Conservation (phyloP, 2,113 vertebrate genomes). For the Aldabrachelys gigantea region DNA sequence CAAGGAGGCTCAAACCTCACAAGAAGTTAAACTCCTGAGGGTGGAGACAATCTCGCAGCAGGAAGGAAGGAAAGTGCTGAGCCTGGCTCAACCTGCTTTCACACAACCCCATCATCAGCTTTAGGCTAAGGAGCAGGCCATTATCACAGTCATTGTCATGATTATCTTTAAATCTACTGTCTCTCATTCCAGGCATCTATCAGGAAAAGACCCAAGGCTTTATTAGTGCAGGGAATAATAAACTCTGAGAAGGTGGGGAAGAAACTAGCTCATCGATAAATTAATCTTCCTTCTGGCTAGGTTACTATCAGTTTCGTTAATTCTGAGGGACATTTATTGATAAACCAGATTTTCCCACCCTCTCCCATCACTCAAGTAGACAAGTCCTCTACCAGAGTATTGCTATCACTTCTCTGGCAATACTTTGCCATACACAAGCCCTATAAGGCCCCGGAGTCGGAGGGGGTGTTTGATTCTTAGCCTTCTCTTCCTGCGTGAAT, state of each 20-base stretch:
- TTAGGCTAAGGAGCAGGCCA: constrained; percentile 62
- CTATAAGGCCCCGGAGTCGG: constrained; percentile 13
- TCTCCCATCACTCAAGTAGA: constrained; percentile 61
- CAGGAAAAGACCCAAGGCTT: constrained; percentile 68
- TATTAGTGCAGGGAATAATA: constrained; percentile 68
- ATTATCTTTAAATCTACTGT: constrained; percentile 76
- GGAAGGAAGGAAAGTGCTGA: constrained; percentile 66
- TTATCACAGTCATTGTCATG: constrained; percentile 81
- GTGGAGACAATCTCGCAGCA: constrained; percentile 69
- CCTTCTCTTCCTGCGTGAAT: constrained; percentile 19
- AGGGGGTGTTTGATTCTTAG: constrained; percentile 24
- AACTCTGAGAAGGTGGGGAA: constrained; percentile 60
- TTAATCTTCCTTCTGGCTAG: constrained; percentile 63
- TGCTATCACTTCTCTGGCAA: constrained; percentile 30
- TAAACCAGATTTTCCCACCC: constrained; percentile 62
- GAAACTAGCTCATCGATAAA: constrained; percentile 71
- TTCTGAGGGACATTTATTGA: constrained; percentile 78
- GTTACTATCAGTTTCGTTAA: constrained; percentile 72
- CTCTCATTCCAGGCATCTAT: constrained; percentile 71
- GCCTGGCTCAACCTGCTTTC: constrained; percentile 48
- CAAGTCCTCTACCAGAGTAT: constrained; percentile 1
- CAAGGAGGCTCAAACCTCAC: constrained; percentile 48
- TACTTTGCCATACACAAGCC: constrained; percentile 8
- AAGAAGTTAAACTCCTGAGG: constrained; percentile 70
- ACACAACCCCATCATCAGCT: constrained; percentile 28